Conservation (phyloP, 2,113 vertebrate genomes). For the Gymnogyps californianus region DNA sequence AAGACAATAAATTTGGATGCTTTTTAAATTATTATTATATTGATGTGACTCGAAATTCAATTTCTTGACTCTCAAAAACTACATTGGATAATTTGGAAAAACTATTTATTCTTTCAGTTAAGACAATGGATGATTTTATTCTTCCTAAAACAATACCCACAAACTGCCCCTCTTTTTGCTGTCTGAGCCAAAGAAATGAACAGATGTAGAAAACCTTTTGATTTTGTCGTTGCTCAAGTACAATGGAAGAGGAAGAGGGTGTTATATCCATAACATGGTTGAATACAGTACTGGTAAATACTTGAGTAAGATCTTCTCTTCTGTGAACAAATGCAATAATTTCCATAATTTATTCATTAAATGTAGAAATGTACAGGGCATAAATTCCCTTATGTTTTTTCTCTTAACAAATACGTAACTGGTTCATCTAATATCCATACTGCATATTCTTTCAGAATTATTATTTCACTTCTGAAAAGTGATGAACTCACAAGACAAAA, state of each 20-base stretch:
- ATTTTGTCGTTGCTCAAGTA: neutral
- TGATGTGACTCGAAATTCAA: neutral
- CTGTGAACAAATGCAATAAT: neutral
- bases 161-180: neutral
- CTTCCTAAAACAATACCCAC: neutral
- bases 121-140: neutral
- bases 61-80: neutral
- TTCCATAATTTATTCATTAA: neutral
- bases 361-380: neutral
- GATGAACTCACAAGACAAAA: neutral
- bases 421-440: neutral
- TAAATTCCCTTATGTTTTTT: neutral
- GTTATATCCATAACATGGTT: neutral
- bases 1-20: neutral
- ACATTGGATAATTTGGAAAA: neutral
- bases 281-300: neutral
- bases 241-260: neutral
- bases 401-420: neutral
- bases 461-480: neutral
- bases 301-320: neutral
- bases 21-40: neutral
- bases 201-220: neutral
- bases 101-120: neutral
- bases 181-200: neutral
- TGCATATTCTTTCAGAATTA: neutral